phyloP scores from a whole-genome alignment of 2,888 invertebrate genomes.

The Lathronympha strigana region DNA sequence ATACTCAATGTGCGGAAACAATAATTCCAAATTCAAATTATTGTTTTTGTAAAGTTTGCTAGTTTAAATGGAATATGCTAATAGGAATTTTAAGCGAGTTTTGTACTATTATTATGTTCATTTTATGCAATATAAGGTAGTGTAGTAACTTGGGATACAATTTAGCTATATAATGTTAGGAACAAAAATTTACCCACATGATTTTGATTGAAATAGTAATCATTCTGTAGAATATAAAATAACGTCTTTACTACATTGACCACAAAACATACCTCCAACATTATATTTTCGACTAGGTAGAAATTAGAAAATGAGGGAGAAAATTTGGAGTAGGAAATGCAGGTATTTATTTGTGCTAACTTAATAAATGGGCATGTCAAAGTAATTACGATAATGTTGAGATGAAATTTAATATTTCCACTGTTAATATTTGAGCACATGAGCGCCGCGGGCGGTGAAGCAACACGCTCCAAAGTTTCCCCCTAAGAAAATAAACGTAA shows the following conservation, averaged over 20 bases:
- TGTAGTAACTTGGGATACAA: neutral
- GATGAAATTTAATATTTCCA: slow-evolving; percentile 62
- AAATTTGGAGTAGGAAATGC: neutral
- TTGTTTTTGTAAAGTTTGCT: slow-evolving; percentile 39
- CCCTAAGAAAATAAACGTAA: slow-evolving; percentile 66
- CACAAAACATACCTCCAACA: too few species aligned
- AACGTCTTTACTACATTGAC: too few species aligned
- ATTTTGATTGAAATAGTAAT: too few species aligned
- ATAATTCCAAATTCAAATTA: slow-evolving; percentile 38
- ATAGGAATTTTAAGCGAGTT: slow-evolving; percentile 21
- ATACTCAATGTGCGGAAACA: slow-evolving; percentile 41
- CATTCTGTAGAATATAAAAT: too few species aligned
- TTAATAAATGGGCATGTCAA: slow-evolving; percentile 30
- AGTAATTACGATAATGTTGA: slow-evolving; percentile 36
- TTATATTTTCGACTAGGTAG: too few species aligned
- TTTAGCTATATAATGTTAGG: too few species aligned
- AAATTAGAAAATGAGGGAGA: neutral
- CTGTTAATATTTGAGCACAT: slow-evolving; percentile 59
- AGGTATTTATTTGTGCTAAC: neutral
- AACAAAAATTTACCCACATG: neutral
- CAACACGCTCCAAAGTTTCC: slow-evolving; percentile 60
- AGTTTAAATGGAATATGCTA: slow-evolving; percentile 31
- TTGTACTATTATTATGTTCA: slow-evolving; percentile 11
- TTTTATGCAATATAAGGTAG: neutral
- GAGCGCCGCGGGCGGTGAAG: slow-evolving; percentile 56